Conservation (phyloP, 2,113 vertebrate genomes). For the Psittacus erithacus region DNA sequence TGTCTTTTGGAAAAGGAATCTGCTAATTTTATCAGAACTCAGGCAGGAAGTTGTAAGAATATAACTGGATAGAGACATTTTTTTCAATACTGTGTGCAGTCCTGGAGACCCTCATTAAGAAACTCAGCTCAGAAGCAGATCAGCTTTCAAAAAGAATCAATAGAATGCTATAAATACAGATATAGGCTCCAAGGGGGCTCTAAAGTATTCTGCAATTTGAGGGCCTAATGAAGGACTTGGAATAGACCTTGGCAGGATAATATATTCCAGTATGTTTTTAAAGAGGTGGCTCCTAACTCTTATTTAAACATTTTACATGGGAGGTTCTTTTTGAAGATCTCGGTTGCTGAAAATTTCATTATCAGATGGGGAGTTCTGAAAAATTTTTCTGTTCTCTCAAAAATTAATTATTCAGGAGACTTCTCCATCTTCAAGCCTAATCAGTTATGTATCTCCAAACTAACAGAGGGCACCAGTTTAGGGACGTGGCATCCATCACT, state of each 20-base stretch:
- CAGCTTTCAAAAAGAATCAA: slow-evolving; percentile 34
- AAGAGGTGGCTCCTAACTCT: slow-evolving; percentile 16
- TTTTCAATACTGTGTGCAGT: not conserved
- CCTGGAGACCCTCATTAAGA: slow-evolving; percentile 8
- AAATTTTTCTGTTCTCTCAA: not conserved
- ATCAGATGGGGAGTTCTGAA: not conserved
- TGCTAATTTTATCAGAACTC: slow-evolving; percentile 1
- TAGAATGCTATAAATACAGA: not conserved
- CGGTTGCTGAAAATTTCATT: slow-evolving; percentile 8
- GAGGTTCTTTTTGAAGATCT: slow-evolving; percentile 6
- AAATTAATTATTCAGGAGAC: not conserved
- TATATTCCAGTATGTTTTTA: not conserved
- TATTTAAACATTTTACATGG: slow-evolving; percentile 35
- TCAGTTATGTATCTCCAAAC: not conserved
- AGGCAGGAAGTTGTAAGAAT: slow-evolving; percentile 2
- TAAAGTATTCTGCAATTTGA: slow-evolving; percentile 23
- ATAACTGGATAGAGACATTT: not conserved
- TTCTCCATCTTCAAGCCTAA: not conserved
- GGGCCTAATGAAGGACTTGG: not conserved
- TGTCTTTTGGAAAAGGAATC: slow-evolving; percentile 5
- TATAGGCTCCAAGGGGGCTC: not conserved
- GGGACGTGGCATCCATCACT: not conserved
- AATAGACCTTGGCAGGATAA: slow-evolving; percentile 37
- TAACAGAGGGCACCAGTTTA: not conserved
- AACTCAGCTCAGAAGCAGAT: not conserved